These are phyloP conservation scores for Argya squamiceps DNA, from an alignment of 2,797 vertebrate species.

Conservation along the genomic window DNA sequence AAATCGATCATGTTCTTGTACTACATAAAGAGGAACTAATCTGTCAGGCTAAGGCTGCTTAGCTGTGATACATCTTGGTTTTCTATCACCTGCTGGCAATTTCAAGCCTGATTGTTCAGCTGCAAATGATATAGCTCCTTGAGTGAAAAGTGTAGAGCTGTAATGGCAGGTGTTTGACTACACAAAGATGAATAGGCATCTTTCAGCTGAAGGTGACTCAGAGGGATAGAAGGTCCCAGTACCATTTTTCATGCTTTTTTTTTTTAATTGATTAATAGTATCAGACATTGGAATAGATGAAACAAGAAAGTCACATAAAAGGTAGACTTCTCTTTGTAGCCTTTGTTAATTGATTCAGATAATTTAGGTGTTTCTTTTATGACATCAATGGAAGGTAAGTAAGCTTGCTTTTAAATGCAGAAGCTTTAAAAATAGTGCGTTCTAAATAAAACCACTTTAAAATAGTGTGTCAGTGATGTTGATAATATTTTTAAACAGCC, in stretches of 20 bases:
- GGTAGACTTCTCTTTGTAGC: background rate
- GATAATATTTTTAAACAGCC: background rate
- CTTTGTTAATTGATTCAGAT: background rate
- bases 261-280: background rate
- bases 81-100: background rate
- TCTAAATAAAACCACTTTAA: constrained; percentile 28
- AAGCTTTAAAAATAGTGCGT: constrained; percentile 4
- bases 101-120: background rate
- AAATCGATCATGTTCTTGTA: background rate
- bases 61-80: background rate
- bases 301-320: background rate
- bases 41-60: background rate
- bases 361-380: background rate
- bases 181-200: background rate
- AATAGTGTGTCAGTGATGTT: background rate
- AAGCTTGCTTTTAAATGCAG: constrained; percentile 12
- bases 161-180: background rate
- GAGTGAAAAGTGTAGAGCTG: background rate
- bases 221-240: background rate
- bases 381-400: background rate
- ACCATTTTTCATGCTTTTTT: background rate
- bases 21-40: background rate
- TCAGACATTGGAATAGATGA: background rate
- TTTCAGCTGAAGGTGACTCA: background rate
- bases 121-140: background rate